phyloP scores from a whole-genome alignment of 2,888 invertebrate genomes.

The Drosophila demipolita region DNA sequence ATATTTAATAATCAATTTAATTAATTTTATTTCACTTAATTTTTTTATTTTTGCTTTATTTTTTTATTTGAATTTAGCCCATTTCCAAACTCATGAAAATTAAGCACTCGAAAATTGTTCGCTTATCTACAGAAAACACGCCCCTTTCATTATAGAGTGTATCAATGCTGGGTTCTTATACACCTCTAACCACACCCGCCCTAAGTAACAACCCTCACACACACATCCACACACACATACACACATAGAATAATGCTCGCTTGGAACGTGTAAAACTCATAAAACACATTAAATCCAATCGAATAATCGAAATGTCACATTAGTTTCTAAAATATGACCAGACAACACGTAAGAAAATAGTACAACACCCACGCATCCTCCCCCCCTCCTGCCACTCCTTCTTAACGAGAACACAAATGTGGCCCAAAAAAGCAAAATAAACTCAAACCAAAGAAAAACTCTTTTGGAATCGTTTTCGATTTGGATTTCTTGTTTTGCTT shows the following conservation, averaged over 20 bases:
- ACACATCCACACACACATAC: conserved; percentile 16
- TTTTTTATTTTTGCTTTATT: neutral
- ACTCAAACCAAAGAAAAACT: conserved; percentile 54
- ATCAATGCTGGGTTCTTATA: conserved; percentile 35
- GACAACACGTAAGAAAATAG: conserved; percentile 68
- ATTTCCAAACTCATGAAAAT: conserved; percentile 21
- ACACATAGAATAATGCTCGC: conserved; percentile 21
- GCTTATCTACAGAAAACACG: conserved; percentile 30
- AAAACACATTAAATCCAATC: conserved; percentile 85
- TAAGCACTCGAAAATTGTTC: conserved; percentile 13
- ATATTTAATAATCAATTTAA: neutral
- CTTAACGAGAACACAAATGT: conserved; percentile 72
- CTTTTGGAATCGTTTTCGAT: conserved; percentile 58
- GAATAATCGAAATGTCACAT: conserved; percentile 86
- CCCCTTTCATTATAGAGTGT: conserved; percentile 52
- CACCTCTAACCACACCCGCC: conserved; percentile 10
- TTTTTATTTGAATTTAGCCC: neutral
- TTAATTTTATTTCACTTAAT: neutral
- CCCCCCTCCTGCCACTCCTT: neutral
- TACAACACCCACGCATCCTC: neutral
- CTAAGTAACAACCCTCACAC: conserved; percentile 47
- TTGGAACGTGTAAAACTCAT: conserved; percentile 79
- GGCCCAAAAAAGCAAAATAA: conserved; percentile 31
- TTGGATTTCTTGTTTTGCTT: conserved; percentile 25
- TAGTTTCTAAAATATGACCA: conserved; percentile 85